Conservation (phyloP, 2,888 invertebrate species). For the Hirtodrosophila cameraria region DNA sequence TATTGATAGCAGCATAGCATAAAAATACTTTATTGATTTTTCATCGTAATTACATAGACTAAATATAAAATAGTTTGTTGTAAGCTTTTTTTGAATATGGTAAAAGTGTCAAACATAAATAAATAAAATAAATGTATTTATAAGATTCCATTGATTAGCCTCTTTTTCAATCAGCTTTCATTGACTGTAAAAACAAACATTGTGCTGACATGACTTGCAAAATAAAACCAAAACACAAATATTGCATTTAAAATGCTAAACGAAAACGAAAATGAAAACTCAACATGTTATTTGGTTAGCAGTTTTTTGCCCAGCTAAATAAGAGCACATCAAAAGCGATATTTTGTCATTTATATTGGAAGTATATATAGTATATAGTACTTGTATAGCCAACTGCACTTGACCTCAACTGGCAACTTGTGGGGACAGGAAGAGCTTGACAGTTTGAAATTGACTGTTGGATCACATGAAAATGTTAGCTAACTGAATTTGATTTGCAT, state of each 20-base stretch:
- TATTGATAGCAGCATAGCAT: background rate
- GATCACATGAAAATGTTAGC: conserved; percentile 18
- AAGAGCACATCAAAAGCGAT: conserved; percentile 19
- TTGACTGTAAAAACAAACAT: background rate
- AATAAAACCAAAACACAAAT: background rate
- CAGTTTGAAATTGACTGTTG: conserved; percentile 13
- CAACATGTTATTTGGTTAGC: conserved; percentile 2
- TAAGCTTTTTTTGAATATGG: no score
- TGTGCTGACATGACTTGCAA: background rate
- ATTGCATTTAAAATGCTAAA: conserved; percentile 23
- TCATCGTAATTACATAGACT: no score
- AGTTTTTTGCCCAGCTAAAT: conserved; percentile 31
- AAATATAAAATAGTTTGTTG: no score
- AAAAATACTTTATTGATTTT: background rate
- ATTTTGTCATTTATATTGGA: conserved; percentile 26
- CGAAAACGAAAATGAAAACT: background rate
- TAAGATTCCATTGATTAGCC: no score
- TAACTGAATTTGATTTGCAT: conserved; percentile 19
- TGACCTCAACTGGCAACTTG: conserved; percentile 28
- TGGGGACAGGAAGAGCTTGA: background rate
- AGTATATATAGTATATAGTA: conserved; percentile 16
- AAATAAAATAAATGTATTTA: no score
- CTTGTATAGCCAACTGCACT: conserved; percentile 36
- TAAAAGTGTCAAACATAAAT: no score
- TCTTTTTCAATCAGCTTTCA: no score